A percentile compares a stretch with the other conserved stretches of the same genome.
Evolutionary conservation across 1,140 invertebrate species (phyloP).

Genomic region (Harpegnathos saltator): DNA sequence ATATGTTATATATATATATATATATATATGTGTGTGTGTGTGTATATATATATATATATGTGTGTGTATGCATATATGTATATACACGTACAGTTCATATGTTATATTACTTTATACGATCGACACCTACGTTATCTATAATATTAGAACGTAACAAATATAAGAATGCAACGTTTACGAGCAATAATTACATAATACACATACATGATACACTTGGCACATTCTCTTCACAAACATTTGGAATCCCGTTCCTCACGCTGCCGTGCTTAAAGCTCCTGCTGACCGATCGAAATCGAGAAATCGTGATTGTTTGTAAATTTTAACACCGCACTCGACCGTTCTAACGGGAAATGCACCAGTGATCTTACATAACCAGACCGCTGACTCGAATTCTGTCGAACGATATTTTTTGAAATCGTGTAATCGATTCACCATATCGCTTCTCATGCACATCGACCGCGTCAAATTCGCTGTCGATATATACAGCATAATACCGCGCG

Average conservation of each 20-base stretch:
- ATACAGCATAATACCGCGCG: background rate
- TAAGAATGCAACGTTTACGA: background rate
- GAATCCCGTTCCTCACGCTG: background rate
- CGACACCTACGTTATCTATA: background rate
- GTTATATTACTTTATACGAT: constrained; percentile 1
- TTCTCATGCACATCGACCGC: background rate
- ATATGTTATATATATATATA: constrained; percentile 35
- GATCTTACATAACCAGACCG: background rate
- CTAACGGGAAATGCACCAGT: background rate
- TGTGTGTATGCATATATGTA: constrained; percentile 6
- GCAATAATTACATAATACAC: background rate
- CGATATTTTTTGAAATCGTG: too few relatives aligned
- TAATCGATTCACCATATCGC: background rate
- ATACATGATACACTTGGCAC: background rate
- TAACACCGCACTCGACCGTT: background rate
- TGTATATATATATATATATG: too few relatives aligned
- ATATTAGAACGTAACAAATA: background rate
- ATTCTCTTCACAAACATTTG: background rate
- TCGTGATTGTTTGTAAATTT: background rate
- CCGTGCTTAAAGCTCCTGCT: background rate
- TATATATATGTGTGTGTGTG: background rate
- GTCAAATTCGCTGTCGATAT: background rate
- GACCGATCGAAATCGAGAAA: too few relatives aligned
- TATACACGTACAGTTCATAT: constrained; percentile 19
- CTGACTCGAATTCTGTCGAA: too few relatives aligned